These are phyloP conservation scores for Tapera naevia DNA, from an alignment of 2,797 vertebrate genomes.

Conservation along the genomic window DNA sequence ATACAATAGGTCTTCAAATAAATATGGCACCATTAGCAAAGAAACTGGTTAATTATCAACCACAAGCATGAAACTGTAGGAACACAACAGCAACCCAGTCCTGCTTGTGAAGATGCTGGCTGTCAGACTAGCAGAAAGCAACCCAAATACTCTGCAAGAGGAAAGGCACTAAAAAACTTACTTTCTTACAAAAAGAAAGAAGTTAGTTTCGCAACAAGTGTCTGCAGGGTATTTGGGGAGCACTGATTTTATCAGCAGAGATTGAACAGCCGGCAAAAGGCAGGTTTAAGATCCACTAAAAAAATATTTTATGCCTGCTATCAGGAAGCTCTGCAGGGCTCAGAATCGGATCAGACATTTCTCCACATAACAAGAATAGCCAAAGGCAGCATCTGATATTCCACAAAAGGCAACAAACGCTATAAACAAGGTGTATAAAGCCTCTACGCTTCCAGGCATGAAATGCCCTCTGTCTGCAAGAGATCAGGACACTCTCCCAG, in stretches of 20 bases:
- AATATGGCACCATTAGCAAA: neutral
- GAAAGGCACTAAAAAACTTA: neutral
- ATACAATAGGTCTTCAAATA: neutral
- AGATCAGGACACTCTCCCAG: neutral
- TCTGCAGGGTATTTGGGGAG: neutral
- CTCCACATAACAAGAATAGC: neutral
- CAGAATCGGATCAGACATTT: constrained; percentile 26
- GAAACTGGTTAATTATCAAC: constrained; percentile 22
- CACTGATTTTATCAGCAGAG: neutral
- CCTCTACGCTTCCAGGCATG: neutral
- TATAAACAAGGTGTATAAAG: neutral
- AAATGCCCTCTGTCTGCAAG: neutral
- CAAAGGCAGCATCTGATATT: neutral
- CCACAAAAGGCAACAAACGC: neutral
- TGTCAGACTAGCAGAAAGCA: neutral
- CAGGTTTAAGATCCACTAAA: neutral
- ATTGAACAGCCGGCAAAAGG: neutral
- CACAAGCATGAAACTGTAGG: neutral
- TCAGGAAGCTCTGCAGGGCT: neutral
- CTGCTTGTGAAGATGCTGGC: neutral
- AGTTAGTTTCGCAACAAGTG: neutral
- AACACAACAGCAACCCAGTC: neutral
- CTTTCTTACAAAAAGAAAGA: neutral
- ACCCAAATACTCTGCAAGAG: neutral
- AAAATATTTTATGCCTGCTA: neutral